Base-by-base conservation (phyloP, 2,888 invertebrate species). In the Ichneumoninae sp. region DNA sequence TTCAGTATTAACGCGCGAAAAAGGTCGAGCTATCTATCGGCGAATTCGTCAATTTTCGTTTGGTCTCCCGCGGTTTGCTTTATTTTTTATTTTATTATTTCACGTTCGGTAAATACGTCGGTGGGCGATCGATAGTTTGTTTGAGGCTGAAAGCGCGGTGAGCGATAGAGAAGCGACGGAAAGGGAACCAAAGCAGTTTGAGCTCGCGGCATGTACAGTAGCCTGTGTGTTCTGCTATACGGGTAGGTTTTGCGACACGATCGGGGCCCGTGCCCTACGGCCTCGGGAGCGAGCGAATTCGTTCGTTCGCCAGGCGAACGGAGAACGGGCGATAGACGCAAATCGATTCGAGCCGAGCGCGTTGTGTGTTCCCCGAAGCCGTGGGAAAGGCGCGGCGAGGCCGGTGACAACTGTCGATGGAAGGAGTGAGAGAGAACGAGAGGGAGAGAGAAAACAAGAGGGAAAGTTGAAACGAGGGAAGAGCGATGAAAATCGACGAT, bases 271-370 rank as follows among this genome's bases (percentile, higher is more conserved):
- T 57, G 57, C 57, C 57, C 22, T 57, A 57, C 63, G 30, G 63
- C 13, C 33, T 63, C n/a, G 16, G 16, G 33, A 33, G 33, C 57
- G 33, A 63, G 63, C 33, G 63, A 63, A 63, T 63, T 63, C 69
- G 63, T n/a, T 26, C 54, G 52, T 50, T 65, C 66, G 47, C 36
- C 40, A 26, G 68, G 68, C 13, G 66, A 44, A 44, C 22, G 71
- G 47, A 10, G 71, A 47, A 7, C 30, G 71, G 68, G 78, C 44
- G 71, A 69, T 68, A 52, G 80, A 36, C 22, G 73, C 47, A 73
- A 81, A 83, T 83, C 83, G 81, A 83, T 83, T 77, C 50, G 81
- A 52, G 2, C 66, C 69, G 63, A 33, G 69, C 33, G 36, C 50
- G 68, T 44, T 73, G 73, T 78, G 60, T 65, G 52, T 74, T 40